Evolutionary conservation across 2,113 vertebrate species (phyloP).

Genomic region (Hemibagrus wyckioides): DNA sequence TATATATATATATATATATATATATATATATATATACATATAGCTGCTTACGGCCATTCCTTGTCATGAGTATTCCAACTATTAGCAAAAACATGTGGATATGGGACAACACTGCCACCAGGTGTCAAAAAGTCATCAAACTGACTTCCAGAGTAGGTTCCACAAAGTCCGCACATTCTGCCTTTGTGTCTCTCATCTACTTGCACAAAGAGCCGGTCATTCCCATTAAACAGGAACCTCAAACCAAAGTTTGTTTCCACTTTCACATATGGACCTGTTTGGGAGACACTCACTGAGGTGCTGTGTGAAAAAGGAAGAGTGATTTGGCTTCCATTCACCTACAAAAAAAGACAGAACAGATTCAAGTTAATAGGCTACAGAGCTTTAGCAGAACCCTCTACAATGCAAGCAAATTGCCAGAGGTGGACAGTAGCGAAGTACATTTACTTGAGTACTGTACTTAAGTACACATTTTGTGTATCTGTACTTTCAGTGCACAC

Average conservation of each 20-base stretch:
- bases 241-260: slow-evolving; percentile 73
- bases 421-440: too few species aligned
- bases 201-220: slow-evolving; percentile 72
- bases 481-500: too few species aligned
- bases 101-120: slow-evolving; percentile 60
- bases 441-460: too few species aligned
- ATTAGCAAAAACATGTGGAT: slow-evolving; percentile 69
- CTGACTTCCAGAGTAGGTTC: slow-evolving; percentile 72
- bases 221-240: slow-evolving; percentile 67
- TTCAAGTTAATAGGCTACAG: not conserved
- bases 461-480: too few species aligned
- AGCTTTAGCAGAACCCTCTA: too few species aligned
- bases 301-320: slow-evolving; percentile 58
- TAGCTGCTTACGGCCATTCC: slow-evolving; percentile 64
- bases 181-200: slow-evolving; percentile 74
- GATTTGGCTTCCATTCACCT: slow-evolving; percentile 61
- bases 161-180: slow-evolving; percentile 75
- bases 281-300: slow-evolving; percentile 57
- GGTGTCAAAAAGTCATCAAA: slow-evolving; percentile 73
- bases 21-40: not conserved
- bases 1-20: not conserved
- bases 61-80: slow-evolving; percentile 70
- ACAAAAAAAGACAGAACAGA: not conserved
- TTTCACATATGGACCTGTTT: slow-evolving; percentile 54
- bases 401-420: too few species aligned